Conservation (phyloP, 2,888 invertebrate genomes). For the Eupithecia centaureata region DNA sequence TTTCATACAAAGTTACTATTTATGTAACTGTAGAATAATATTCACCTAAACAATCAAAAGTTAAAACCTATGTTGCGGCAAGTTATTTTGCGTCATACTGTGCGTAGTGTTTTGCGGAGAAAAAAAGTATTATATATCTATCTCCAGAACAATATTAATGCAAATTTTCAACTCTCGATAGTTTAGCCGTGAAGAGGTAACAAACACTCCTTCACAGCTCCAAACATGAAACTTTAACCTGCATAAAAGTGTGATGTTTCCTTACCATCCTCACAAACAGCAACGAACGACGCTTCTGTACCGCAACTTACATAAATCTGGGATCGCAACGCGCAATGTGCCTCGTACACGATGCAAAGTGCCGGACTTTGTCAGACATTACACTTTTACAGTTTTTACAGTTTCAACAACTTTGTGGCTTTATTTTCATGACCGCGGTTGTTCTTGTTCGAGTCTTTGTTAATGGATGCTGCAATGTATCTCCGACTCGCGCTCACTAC, state of each 20-base stretch:
- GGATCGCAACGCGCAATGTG: conserved; percentile 23
- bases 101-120: too few species aligned
- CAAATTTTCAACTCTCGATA: neutral
- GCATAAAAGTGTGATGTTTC: neutral
- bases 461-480: neutral
- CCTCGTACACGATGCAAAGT: conserved; percentile 19
- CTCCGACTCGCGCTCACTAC: neutral
- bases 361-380: conserved; percentile 3
- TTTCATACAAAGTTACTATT: too few species aligned
- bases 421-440: neutral
- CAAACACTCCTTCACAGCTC: neutral
- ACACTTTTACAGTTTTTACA: conserved; percentile 2
- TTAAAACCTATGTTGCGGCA: too few species aligned
- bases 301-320: neutral
- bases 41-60: too few species aligned
- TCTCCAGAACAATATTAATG: too few species aligned
- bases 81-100: too few species aligned
- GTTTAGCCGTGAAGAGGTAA: neutral
- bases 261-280: neutral
- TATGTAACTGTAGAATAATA: too few species aligned
- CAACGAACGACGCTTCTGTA: neutral
- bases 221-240: neutral
- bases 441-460: neutral
- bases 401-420: conserved; percentile 3
- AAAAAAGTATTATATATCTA: too few species aligned